A percentile compares a stretch with the other conserved stretches of the same genome.
phyloP scores from a whole-genome alignment of 2,113 vertebrate species.

The Dendrocopos noguchii region DNA sequence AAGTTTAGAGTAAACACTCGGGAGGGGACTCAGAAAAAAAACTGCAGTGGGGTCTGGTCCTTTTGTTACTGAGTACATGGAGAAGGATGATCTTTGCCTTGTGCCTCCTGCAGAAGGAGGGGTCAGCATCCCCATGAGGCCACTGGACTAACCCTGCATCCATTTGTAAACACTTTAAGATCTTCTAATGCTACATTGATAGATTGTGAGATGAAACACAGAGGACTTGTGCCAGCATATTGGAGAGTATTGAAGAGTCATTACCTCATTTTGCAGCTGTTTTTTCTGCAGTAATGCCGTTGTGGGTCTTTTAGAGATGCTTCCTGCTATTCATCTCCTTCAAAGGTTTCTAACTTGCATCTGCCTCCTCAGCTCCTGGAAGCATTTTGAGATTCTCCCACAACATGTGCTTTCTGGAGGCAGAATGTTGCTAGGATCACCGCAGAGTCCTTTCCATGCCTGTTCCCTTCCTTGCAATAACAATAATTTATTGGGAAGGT shows the following conservation, averaged over 20 bases:
- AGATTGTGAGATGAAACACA: slow-evolving; percentile 20
- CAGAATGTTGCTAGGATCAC: slow-evolving; percentile 9
- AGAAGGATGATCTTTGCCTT: neutral
- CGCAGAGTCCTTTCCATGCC: neutral
- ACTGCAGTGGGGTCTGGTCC: neutral
- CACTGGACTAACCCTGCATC: neutral
- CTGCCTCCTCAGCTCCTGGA: slow-evolving; percentile 54
- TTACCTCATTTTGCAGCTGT: slow-evolving; percentile 71
- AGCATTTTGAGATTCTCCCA: slow-evolving; percentile 45
- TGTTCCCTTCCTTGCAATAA: slow-evolving; percentile 13
- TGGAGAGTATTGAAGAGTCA: slow-evolving; percentile 61
- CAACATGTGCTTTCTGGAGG: neutral
- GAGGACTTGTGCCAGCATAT: slow-evolving; percentile 45
- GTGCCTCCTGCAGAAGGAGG: neutral
- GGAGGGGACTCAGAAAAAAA: neutral
- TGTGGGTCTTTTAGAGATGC: slow-evolving; percentile 63
- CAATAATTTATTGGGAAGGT: slow-evolving; percentile 53
- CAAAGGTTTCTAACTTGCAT: slow-evolving; percentile 63
- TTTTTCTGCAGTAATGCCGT: slow-evolving; percentile 65
- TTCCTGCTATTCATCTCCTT: slow-evolving; percentile 69
- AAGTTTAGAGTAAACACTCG: neutral
- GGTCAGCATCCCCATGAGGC: neutral
- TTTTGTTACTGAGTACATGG: neutral
- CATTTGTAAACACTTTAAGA: slow-evolving; percentile 29
- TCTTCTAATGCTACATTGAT: slow-evolving; percentile 48